Conservation (phyloP, 2,888 invertebrate species). For the Neocrepidodera transversa region DNA sequence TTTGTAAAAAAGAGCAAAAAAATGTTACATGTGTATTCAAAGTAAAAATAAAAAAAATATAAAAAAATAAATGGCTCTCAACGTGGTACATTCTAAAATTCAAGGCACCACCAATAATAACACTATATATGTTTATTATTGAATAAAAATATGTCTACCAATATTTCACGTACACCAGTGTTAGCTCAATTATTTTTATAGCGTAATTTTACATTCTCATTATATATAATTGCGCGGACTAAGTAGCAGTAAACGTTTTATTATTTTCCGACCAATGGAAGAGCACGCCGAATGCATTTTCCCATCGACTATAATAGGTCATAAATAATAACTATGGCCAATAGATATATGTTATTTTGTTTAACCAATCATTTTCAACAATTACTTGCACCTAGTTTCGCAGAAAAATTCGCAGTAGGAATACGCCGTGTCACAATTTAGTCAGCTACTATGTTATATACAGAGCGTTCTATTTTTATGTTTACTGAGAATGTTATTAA, state of each 20-base stretch:
- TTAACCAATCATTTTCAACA: constrained; percentile 16
- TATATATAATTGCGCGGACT: constrained; percentile 19
- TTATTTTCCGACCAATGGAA: constrained; percentile 18
- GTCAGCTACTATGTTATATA: not conserved
- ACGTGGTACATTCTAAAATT: too few relatives aligned
- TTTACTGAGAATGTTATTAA: too few relatives aligned
- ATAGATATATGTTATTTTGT: constrained; percentile 16
- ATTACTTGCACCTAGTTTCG: constrained; percentile 5
- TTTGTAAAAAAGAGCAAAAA: too few relatives aligned
- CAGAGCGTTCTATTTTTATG: too few relatives aligned
- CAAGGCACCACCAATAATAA: too few relatives aligned
- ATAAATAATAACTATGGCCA: constrained; percentile 20
- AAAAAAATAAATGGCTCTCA: too few relatives aligned
- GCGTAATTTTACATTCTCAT: constrained; percentile 21
- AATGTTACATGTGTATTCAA: too few relatives aligned
- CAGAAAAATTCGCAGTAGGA: not conserved
- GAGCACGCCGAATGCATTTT: constrained; percentile 16
- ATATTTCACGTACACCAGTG: too few relatives aligned
- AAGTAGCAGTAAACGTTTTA: constrained; percentile 21
- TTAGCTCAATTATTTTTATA: constrained; percentile 19
- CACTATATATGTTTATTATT: too few relatives aligned
- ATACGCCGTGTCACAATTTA: not conserved
- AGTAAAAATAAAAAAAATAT: too few relatives aligned
- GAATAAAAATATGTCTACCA: too few relatives aligned
- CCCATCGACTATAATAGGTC: constrained; percentile 21